Base-by-base conservation (phyloP, 1,140 invertebrate species). In the Panulirus ornatus region DNA sequence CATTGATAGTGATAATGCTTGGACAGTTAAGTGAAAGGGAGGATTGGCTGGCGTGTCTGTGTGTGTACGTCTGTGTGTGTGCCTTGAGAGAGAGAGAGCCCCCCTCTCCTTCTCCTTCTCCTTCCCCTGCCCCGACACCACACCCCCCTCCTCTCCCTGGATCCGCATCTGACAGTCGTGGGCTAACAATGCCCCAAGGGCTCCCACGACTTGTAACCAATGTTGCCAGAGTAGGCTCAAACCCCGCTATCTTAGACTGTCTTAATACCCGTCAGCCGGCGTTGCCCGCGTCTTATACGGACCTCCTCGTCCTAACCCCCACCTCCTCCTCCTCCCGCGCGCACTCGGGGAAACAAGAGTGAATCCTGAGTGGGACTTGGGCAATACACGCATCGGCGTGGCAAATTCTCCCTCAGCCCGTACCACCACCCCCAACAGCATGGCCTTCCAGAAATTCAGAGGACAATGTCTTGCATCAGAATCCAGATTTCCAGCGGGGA, bases 111-210 rank as follows among this genome's bases (percentile, higher is more conserved):
- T 22, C n/a, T 5, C 58, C 11, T 27, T 19, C 58, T 66, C 58
- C 3, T 30, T 85, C 83, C 70, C 70, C 47, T 47, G 71, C 54
- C 84, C 76, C 76, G 73, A 86, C 44, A n/a, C 19, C 76, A 54
- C 70, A 75, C 86, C 75, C 27, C 30, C 63, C 76, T 40, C 40
- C 73, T 38, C 85, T 89, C 87, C 79, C 70, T 84, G 87, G 87
- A 83, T 89, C 87, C 87, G 87, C 87, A 81, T 89, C 79, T 89
- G 87, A 89, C 87, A 89, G 87, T 84, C 87, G 66, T 58, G 87
- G 87, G 84, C 87, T 89, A 89, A 89, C 87, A 89, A 89, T 89
- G 87, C 87, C 87, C 87, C 63, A 44, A 89, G 87, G 87, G 79
- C 66, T 42, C 87, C 87, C 87, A 89, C 87, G 63, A 89, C 87